Evolutionary conservation across 2,113 vertebrate genomes (phyloP), one percentile per base, ranked within the genome.

Genomic region (Poecilia latipinna): DNA sequence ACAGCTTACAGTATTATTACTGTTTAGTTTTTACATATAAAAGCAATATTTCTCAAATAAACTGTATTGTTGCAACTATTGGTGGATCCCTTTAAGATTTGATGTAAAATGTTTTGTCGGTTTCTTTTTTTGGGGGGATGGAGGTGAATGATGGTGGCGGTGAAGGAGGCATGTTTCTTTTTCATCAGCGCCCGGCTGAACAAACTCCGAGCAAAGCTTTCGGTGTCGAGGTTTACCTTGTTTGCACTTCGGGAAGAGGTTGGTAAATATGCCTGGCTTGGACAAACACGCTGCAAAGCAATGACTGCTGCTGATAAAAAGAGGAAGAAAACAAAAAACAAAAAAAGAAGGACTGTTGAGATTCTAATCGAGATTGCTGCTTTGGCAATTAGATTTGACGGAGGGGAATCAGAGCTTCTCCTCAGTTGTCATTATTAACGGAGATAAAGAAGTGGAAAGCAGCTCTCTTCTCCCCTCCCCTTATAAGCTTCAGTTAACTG

Each of bases 351-450:
- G 29, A 69, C 66, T 11, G 64, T 35, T 28, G 69, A 86, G 89
- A 91, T 89, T 77, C 65, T 86, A 90, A 92, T 92, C 86, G 86
- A 92, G 86, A 91, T 90, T 74, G 83, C 72, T 68, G 70, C 75
- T 75, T 70, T 74, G 68, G 89, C 82, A 92, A 93, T 93, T 91
- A 90, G 81, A 89, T 80, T 75, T 84, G 86, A 90, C 80, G 83
- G 79, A 66, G 68, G 76, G 75, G 79, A 85, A 88, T 86, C 81
- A 26, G 64, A 74, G 72, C 73, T 76, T 57, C 77, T 78, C 78
- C 39, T 79, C 32, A 65, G 68, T 78, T 74, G 65, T 84, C 61
- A 68, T 75, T 77, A 75, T 72, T 86, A 29, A 62, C 42, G 24
- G 48, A 37, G 71, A 68, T 67, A 70, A 54, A 32, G 8, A n/a